Base-by-base conservation (phyloP, 2,797 vertebrate species). In the Sebastes diploproa region DNA sequence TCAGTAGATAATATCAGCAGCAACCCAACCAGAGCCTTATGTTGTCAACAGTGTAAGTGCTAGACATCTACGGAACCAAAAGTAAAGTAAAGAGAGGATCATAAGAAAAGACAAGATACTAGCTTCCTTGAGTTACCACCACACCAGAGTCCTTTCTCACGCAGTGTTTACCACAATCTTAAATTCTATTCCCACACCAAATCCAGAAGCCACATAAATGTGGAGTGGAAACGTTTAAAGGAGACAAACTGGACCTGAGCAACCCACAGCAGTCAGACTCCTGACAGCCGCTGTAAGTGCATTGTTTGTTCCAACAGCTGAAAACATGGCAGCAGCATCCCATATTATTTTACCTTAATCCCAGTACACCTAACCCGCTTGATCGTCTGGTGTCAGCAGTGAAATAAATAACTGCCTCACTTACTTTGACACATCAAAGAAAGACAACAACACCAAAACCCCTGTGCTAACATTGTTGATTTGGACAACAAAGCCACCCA, bases 281-380 rank as follows among this genome's bases (percentile, higher is more conserved):
- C 72, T 30, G 46, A 67, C 20, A 55, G 34, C 56, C 11, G 32
- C 12, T 34, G 13, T 68, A 11, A 23, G 22, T 29, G 12, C 36
- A 20, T 16, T 63, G 6, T 60, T 54, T 76, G 72, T 75, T 78
- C 25, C 32, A 64, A 62, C 34, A 72, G 7, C 4, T 60, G 16
- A 64, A 73, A 80, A 80, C 74, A 77, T 60, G 66, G 34, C 67
- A 68, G 55, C 20, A 34, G 23, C 63, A 61, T 66, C 22, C 20
- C 20, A 2, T 13, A 18, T 29, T 62, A 11, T 55, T 64, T 64
- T 32, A 75, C 6, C 62, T 34, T 16, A 64, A 59, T 65, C 65
- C 74, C 54, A 50, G 59, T 18, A 50, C 22, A n/a, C 38, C 59
- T 46, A 27, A 72, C 36, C 42, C 1, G 29, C 50, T 54, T 42